A percentile compares a stretch with the other conserved stretches of the same genome.
These are phyloP conservation scores for fruit fly (Drosophila melanogaster) DNA, from an alignment of 1,140 invertebrate genomes.

Conservation along the genomic window Release_6_plus_ISO1_MT NT_033777.3:10834001-10834500, in stretches of 20 bases:
- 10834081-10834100: constrained; percentile 49
- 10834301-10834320: constrained; percentile 39
- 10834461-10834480: background rate
- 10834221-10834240: constrained; percentile 40
- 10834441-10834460: constrained; percentile 35
- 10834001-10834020: constrained; percentile 48
- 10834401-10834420: constrained; percentile 79
- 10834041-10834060: constrained; percentile 42
- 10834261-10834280: constrained; percentile 2
- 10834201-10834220: background rate
- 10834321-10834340: background rate
- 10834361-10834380: constrained; percentile 79
- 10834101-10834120: constrained; percentile 15
- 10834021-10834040: constrained; percentile 32
- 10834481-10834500: constrained; percentile 24
- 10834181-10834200: constrained; percentile 2
- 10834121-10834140: background rate
- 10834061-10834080: constrained; percentile 39
- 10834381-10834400: constrained; percentile 75
- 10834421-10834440: constrained; percentile 32
- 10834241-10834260: constrained; percentile 16
- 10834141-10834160: constrained; percentile 41
- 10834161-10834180: constrained; percentile 20
- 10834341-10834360: constrained; percentile 57
- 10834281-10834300: constrained; percentile 17